Evolutionary conservation across 2,888 invertebrate genomes (phyloP).

Genomic region (Drosophila bunnanda): DNA sequence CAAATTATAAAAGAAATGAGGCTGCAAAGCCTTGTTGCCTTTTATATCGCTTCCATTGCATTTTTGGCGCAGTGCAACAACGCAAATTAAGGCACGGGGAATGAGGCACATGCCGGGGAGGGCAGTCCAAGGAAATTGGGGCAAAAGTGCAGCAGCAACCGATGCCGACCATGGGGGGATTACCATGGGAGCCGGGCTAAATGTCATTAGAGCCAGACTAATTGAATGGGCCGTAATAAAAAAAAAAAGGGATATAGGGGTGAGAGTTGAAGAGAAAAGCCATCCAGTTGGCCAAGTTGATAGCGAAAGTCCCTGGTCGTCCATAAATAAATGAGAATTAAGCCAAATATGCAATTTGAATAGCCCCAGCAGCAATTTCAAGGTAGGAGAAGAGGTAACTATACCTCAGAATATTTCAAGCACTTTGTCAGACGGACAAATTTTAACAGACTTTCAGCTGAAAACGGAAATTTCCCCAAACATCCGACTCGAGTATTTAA

Average conservation of each 20-base stretch:
- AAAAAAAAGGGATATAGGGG: not conserved
- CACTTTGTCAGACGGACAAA: conserved; percentile 33
- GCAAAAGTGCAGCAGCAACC: conserved; percentile 52
- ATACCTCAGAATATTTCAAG: conserved; percentile 1
- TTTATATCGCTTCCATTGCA: conserved; percentile 50
- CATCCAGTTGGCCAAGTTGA: conserved; percentile 10
- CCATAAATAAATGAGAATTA: conserved; percentile 43
- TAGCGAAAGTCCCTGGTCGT: conserved; percentile 22
- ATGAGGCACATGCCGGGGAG: conserved; percentile 14
- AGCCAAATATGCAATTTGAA: conserved; percentile 54
- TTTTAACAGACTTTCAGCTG: conserved; percentile 42
- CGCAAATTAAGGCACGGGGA: conserved; percentile 8
- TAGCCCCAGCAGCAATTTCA: conserved; percentile 24
- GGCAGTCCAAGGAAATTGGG: conserved; percentile 32
- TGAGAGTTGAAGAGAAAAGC: not conserved
- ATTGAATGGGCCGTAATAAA: conserved; percentile 53
- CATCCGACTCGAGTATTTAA: conserved; percentile 78
- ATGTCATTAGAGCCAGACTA: conserved; percentile 62
- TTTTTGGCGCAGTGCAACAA: conserved; percentile 52
- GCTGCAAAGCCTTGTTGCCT: conserved; percentile 50
- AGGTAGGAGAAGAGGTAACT: not conserved
- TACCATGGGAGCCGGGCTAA: conserved; percentile 38
- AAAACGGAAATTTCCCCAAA: conserved; percentile 73
- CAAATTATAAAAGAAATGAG: conserved; percentile 44
- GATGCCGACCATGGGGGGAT: conserved; percentile 24